Evolutionary conservation across 2,888 invertebrate species (phyloP), one percentile per base, ranked within the genome.

Genomic region (Allolobophora icterica): DNA sequence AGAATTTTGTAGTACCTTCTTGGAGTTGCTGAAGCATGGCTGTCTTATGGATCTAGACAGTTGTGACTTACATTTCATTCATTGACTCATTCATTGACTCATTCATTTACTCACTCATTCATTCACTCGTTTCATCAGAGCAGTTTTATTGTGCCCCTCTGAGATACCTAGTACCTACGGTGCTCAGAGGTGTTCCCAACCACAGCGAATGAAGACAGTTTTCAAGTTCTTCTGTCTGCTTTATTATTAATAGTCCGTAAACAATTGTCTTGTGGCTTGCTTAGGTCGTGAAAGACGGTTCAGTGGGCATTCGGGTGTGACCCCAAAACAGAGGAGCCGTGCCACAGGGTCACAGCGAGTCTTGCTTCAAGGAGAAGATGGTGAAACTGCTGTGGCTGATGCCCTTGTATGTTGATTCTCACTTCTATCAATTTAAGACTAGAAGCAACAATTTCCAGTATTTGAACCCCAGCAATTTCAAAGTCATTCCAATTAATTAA

Each of bases 381-480:
- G 98, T 0, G 98, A 99, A 95, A 97, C 96, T 93, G 97, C 97
- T 0, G 95, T 98, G 90, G 97, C 97, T 21, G 97, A 97, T 95
- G 97, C 97, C 92, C 95, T 97, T 94, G 96, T 94, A 87, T 92
- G 93, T 92, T 84, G 33, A 35, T 42, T 40, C 11, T 52, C 38
- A 6, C 8, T 38, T 15, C 24, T 45, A 89, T 33, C 15, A 38
- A 33, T 89, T 35, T 11, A 24, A n/a, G 71, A 30, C n/a, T n/a
- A 1, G 71, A 71, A n/a, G 71, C n/a, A 71, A 71, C 30, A 11
- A 1, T 71, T 71, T 71, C n/a, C 52, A 52, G 52, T 42, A 52
- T 52, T 21, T 52, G 52, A 52, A 52, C 21, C 52, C 71, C 30
- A 71, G 30, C 71, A 71, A n/a, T 71, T n/a, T 71, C 71, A 30